phyloP scores from a whole-genome alignment of 2,888 invertebrate genomes.

The Spodoptera littoralis region DNA sequence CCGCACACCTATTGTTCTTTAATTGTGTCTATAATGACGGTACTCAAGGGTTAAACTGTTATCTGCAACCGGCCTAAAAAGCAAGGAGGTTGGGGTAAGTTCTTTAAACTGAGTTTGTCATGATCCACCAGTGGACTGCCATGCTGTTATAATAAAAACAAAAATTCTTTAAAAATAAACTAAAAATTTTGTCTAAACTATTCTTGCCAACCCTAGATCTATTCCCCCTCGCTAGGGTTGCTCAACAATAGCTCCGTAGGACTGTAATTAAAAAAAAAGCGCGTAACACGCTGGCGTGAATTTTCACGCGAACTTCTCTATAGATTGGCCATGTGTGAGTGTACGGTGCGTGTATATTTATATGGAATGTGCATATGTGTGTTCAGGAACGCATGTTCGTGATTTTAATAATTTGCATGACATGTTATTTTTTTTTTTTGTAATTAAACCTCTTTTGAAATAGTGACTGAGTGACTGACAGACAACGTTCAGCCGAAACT shows the following conservation, averaged over 20 bases:
- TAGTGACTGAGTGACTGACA: background rate
- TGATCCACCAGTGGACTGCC: too few species aligned
- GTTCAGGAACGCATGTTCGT: conserved; percentile 25
- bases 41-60: too few species aligned
- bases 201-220: conserved; percentile 71
- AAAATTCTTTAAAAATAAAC: background rate
- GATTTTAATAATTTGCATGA: conserved; percentile 12
- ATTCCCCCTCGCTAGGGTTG: conserved; percentile 76
- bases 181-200: conserved; percentile 7
- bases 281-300: conserved; percentile 80
- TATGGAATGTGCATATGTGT: conserved; percentile 20
- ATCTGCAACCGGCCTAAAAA: too few species aligned
- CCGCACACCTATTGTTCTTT: too few species aligned
- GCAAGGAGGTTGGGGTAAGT: too few species aligned
- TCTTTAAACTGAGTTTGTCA: too few species aligned
- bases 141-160: background rate
- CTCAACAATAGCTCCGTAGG: conserved; percentile 83
- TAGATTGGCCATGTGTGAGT: conserved; percentile 40
- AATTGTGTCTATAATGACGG: too few species aligned
- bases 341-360: conserved; percentile 18
- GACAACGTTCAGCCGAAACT: too few species aligned
- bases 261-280: conserved; percentile 85
- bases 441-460: background rate
- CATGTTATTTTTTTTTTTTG: background rate
- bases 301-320: conserved; percentile 82